Evolutionary conservation across 2,888 invertebrate species (phyloP).

Genomic region (Pristionchus fissidentatus): DNA sequence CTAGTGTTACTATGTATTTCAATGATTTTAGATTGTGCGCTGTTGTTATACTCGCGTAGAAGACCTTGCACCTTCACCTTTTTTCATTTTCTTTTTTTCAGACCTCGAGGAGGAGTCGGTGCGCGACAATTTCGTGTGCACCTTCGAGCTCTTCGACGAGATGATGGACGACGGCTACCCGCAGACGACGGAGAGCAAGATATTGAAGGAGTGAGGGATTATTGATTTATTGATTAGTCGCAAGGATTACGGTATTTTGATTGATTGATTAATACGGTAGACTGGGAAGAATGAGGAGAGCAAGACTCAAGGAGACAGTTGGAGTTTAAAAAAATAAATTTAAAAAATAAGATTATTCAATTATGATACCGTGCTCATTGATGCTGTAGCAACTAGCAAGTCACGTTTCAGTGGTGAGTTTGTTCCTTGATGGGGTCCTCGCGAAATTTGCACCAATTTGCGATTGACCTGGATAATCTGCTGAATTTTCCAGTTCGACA

Average conservation of each 20-base stretch:
- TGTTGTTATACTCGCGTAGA: too few species aligned
- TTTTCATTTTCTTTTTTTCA: neutral
- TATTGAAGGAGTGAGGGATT: constrained; percentile 87
- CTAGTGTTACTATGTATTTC: neutral
- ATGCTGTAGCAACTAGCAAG: too few species aligned
- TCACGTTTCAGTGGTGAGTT: too few species aligned
- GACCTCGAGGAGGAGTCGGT: constrained; percentile 91
- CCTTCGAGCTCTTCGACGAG: constrained; percentile 96
- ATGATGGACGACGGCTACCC: constrained; percentile 96
- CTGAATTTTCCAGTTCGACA: too few species aligned
- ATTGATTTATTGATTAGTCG: neutral
- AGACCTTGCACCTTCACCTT: neutral
- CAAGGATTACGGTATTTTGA: neutral
- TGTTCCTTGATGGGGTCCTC: too few species aligned
- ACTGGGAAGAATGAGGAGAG: too few species aligned
- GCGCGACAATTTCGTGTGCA: constrained; percentile 97
- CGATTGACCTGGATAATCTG: too few species aligned
- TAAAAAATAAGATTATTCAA: too few species aligned
- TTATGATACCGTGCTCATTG: too few species aligned
- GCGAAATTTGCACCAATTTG: too few species aligned
- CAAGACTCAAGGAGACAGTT: too few species aligned
- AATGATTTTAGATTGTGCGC: neutral
- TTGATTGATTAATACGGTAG: neutral
- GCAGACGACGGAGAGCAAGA: constrained; percentile 97
- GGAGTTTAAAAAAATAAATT: too few species aligned